phyloP scores from a whole-genome alignment of 2,888 invertebrate species.

The Neoaliturus tenellus region DNA sequence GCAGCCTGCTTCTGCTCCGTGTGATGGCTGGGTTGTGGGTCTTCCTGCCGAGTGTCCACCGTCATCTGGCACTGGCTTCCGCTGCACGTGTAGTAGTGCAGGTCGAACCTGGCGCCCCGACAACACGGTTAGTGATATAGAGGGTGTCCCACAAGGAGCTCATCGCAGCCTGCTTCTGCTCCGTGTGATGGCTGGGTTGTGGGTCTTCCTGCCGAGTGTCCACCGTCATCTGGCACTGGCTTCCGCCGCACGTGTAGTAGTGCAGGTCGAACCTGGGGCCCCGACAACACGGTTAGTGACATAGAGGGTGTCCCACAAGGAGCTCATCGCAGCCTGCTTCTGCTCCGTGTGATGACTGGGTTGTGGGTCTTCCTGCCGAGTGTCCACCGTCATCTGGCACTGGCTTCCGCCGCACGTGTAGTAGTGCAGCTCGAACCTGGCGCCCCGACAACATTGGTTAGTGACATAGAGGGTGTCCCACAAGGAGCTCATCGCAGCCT shows the following conservation, averaged over 20 bases:
- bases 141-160: no score
- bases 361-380: slow-evolving; percentile 75
- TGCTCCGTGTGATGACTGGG: slow-evolving; percentile 66
- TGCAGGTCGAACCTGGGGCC: slow-evolving; percentile 85
- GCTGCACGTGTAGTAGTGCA: slow-evolving; percentile 87
- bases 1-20: slow-evolving; percentile 71
- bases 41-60: slow-evolving; percentile 81
- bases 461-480: no score
- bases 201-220: slow-evolving; percentile 79
- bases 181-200: slow-evolving; percentile 63
- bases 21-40: slow-evolving; percentile 66
- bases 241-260: slow-evolving; percentile 87
- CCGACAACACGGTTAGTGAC: no score
- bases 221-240: slow-evolving; percentile 81
- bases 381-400: slow-evolving; percentile 82
- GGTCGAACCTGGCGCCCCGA: slow-evolving; percentile 84
- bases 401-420: slow-evolving; percentile 86
- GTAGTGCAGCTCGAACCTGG: slow-evolving; percentile 85
- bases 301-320: no score
- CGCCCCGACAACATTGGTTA: no score
- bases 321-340: slow-evolving; percentile 74
- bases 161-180: slow-evolving; percentile 73
- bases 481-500: slow-evolving; percentile 76
- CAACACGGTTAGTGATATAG: no score
- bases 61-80: slow-evolving; percentile 82